These are phyloP conservation scores for Notocelia uddmanniana DNA, from an alignment of 2,888 invertebrate genomes.

Conservation along the genomic window DNA sequence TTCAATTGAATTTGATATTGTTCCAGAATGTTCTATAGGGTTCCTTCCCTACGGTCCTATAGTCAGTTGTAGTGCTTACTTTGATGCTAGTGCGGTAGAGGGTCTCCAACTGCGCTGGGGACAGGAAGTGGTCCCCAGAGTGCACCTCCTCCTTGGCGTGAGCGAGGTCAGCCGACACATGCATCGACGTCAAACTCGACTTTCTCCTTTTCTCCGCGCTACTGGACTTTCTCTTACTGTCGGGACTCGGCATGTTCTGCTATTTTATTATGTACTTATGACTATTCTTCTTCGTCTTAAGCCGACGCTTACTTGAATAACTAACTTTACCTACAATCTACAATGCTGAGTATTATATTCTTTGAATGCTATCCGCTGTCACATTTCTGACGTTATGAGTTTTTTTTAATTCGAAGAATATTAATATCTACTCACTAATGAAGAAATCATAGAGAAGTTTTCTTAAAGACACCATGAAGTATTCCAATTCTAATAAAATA, in stretches of 20 bases:
- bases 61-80: slow-evolving; percentile 34
- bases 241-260: background rate
- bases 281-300: background rate
- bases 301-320: background rate
- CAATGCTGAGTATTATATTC: too few species aligned
- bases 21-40: too few species aligned
- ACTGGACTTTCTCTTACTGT: background rate
- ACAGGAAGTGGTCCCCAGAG: slow-evolving; percentile 78
- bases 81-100: slow-evolving; percentile 76
- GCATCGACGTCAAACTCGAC: background rate
- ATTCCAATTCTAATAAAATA: too few species aligned
- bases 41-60: too few species aligned
- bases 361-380: too few species aligned
- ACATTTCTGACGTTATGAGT: too few species aligned
- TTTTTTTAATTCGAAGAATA: too few species aligned
- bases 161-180: background rate
- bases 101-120: slow-evolving; percentile 72
- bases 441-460: too few species aligned
- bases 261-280: background rate
- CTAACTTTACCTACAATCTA: too few species aligned
- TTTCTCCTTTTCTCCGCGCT: background rate
- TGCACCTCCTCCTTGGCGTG: slow-evolving; percentile 67
- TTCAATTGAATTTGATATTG: too few species aligned
- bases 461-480: too few species aligned
- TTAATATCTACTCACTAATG: too few species aligned